Conservation (phyloP, 1,140 invertebrate species). For the Drosophila tristis region DNA sequence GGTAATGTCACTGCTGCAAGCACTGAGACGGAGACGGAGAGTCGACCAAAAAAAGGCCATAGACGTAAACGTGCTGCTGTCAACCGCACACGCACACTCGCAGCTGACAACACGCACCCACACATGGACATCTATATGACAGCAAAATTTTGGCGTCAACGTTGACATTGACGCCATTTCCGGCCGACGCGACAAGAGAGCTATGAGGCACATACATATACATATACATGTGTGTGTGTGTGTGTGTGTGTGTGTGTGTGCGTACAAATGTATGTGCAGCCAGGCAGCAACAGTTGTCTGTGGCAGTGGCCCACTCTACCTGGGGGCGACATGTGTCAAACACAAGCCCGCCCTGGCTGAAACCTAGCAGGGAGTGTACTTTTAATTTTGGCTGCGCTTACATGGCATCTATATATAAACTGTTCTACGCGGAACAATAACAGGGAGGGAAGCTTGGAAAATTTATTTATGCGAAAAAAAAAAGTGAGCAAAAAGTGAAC, state of each 20-base stretch:
- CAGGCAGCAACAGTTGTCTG: slow-evolving; percentile 49
- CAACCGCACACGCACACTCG: slow-evolving; percentile 68
- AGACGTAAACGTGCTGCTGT: slow-evolving; percentile 79
- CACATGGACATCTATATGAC: slow-evolving; percentile 41
- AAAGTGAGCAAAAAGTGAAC: too few relatives aligned
- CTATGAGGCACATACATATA: slow-evolving; percentile 36
- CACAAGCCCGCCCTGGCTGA: slow-evolving; percentile 29
- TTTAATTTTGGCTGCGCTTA: too few relatives aligned
- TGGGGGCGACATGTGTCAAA: slow-evolving; percentile 68
- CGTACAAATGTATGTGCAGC: too few relatives aligned
- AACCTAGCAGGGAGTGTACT: slow-evolving; percentile 17
- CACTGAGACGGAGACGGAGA: neutral
- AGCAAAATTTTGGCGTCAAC: slow-evolving; percentile 73
- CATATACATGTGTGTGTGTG: too few relatives aligned
- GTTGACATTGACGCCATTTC: slow-evolving; percentile 81
- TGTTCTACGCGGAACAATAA: too few relatives aligned
- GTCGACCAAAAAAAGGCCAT: slow-evolving; percentile 45
- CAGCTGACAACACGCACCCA: slow-evolving; percentile 15
- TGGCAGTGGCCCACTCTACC: slow-evolving; percentile 34
- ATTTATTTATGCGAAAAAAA: too few relatives aligned
- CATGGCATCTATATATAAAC: too few relatives aligned
- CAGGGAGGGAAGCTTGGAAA: too few relatives aligned
- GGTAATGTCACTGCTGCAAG: too few relatives aligned
- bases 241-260: too few relatives aligned
- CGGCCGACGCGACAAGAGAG: slow-evolving; percentile 55